Percentiles rank a stretch among this genome's conserved stretches.
phyloP scores from a whole-genome alignment of 1,140 invertebrate genomes.

The Brachionus calyciflorus region DNA sequence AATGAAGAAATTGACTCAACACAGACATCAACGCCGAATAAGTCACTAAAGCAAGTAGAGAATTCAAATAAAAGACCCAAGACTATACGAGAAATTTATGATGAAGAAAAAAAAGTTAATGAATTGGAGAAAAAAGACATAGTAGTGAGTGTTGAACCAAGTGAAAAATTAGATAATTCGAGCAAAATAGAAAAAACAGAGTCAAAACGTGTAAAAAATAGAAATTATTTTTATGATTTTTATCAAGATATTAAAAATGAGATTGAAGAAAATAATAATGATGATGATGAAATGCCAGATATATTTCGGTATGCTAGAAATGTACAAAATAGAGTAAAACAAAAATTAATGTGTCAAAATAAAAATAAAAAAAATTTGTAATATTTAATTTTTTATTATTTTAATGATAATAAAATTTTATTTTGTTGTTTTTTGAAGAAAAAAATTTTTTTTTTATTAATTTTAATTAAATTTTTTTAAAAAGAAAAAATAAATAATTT shows the following conservation, averaged over 20 bases:
- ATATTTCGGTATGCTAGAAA: neutral
- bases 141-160: too few relatives aligned
- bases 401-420: neutral
- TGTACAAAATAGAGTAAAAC: neutral
- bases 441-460: neutral
- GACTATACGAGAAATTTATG: slow-evolving; percentile 18
- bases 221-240: slow-evolving; percentile 41
- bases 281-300: neutral
- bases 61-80: neutral
- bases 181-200: neutral
- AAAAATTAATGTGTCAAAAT: neutral
- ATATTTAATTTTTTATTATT: neutral
- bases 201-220: slow-evolving; percentile 17
- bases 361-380: neutral
- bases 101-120: neutral
- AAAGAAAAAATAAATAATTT: neutral
- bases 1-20: neutral
- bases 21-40: slow-evolving; percentile 1
- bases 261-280: neutral
- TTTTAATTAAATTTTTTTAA: neutral
- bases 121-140: neutral
- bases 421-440: neutral
- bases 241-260: slow-evolving; percentile 34
- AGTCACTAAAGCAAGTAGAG: neutral
- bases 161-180: neutral